Evolutionary conservation across 1,140 invertebrate genomes (phyloP), one percentile per base, ranked within the genome.

Genomic region (Drosophila novamexicana): DNA sequence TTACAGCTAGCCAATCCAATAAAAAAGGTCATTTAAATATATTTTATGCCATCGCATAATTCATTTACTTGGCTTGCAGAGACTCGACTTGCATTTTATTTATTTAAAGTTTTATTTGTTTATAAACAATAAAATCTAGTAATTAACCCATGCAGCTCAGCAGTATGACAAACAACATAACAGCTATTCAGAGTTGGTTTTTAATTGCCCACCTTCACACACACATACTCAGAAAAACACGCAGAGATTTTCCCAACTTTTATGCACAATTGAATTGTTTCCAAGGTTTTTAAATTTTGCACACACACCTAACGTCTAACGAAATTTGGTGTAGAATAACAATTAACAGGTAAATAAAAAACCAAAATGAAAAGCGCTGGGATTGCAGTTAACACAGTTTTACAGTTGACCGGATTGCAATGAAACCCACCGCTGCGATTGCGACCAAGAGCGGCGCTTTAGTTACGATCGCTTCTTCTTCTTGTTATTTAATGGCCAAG

Each of bases 301-400:
- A 36, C 32, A 52, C 22, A 40, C 40, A 42, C 40, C 14, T 10
- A 45, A 10, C 10, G 8, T 85, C 68, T 57, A 77, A 81, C 77
- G 52, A 69, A 71, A 79, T 79, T 79, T 75, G 45, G 65, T 69
- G 42, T 58, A 63, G 36, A 39, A 50, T 59, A 61, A 40, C 62
- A 59, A 36, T 56, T 39, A 70, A 45, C 34, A 57, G 42, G 29
- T 37, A 62, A 39, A 45, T 32, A 22, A 73, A 76, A 57, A 44
- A 74, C 68, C 74, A 77, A 73, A 75, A 75, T 68, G 65, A 85
- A 82, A 63, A 67, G 79, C 66, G 83, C 75, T 40, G 50, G 45
- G 59, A 75, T 75, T 86, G 82, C 82, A 82, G 75, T 85, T 79
- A 72, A 75, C 66, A 61, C 63, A 63, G 79, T 69, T 82, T 86